Base-by-base conservation (phyloP, 1,140 invertebrate species). In the Lepidurus arcticus region DNA sequence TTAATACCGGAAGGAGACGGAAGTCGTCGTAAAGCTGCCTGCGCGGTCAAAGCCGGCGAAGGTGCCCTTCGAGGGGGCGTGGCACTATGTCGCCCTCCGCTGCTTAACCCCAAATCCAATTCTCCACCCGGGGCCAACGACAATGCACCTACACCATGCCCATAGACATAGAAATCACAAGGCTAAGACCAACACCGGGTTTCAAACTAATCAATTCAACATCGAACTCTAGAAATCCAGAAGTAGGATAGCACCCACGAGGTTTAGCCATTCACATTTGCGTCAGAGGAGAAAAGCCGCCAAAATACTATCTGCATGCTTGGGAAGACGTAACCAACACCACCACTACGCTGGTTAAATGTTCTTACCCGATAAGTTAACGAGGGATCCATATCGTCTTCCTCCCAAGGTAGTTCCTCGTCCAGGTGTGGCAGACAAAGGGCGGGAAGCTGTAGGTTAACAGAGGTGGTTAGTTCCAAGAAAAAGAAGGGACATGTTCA, bases 311-410 rank as follows among this genome's bases (percentile, higher is more conserved):
- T 65, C 16, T 4, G 53, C 53, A 65, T 75, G 74, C 44, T n/a
- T 34, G 34, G 34, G 34, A 34, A 34, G 34, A 34, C 34, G 34
- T 34, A 34, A 34, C 34, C 34, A 34, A 34, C 34, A 34, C 3
- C 34, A 34, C 34, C 34, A 34, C 34, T 34, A 34, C 34, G 34
- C 34, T 34, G 34, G 34, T 34, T 34, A 34, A 34, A 34, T 34
- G 4, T 34, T 89, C 91, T 94, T 94, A 94, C 93, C 93, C 88
- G 92, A 93, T 89, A 94, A 90, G 91, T 94, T 94, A 92, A 94
- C 93, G 89, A 94, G 90, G 85, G 93, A 94, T 90, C 92, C 94
- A 87, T 92, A 94, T 47, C 78, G 78, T 13, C 78, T 73, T 44
- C 74, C 74, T 34, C 26, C 44, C 78, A 78, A 75, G 34, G 42